phyloP scores from a whole-genome alignment of 2,888 invertebrate genomes.

The Syrphus vitripennis region DNA sequence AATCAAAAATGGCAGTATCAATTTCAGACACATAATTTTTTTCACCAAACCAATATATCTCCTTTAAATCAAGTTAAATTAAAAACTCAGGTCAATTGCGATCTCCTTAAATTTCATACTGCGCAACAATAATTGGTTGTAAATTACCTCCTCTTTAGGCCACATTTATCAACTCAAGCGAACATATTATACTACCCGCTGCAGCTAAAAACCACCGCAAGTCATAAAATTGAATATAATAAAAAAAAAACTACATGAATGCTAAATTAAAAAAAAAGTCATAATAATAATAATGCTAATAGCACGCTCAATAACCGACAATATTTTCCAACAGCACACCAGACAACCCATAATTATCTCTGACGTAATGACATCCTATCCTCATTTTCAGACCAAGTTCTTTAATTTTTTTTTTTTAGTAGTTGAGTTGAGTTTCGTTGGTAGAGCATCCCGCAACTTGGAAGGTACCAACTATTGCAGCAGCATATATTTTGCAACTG shows the following conservation, averaged over 20 bases:
- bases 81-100: not conserved
- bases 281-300: conserved; percentile 17
- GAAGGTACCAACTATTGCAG: not conserved
- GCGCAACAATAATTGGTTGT: not conserved
- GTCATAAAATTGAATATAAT: conserved; percentile 10
- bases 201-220: not conserved
- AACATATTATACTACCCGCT: not conserved
- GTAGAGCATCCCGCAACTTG: conserved; percentile 22
- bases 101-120: not conserved
- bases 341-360: conserved; percentile 63
- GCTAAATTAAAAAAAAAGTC: conserved; percentile 11
- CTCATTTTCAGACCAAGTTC: conserved; percentile 32
- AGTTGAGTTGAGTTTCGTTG: not conserved
- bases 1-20: too few relatives aligned
- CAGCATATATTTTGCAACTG: not conserved
- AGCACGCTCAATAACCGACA: conserved; percentile 57
- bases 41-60: not conserved
- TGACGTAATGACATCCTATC: conserved; percentile 62
- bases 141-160: not conserved
- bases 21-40: too few relatives aligned
- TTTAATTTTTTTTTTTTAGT: not conserved
- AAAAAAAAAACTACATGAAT: conserved; percentile 2
- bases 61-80: not conserved
- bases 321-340: conserved; percentile 24
- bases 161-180: not conserved